These are phyloP conservation scores for Ligdia adustata DNA, from an alignment of 2,888 invertebrate species.

Conservation along the genomic window DNA sequence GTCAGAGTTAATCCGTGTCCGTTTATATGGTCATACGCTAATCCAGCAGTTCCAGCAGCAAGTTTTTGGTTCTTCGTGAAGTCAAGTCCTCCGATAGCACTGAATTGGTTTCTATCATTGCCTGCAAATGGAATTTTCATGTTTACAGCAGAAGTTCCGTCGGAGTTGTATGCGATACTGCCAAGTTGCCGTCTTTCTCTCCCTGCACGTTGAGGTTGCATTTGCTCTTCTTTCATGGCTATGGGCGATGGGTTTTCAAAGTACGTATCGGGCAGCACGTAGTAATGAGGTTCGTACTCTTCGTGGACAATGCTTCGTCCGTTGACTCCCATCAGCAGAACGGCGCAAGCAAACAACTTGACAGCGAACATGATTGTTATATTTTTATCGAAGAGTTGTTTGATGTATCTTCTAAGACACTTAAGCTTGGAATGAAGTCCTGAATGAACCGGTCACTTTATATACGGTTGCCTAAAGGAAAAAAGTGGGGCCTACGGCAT, in stretches of 20 bases:
- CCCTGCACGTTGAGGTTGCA: constrained; percentile 6
- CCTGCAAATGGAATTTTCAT: constrained; percentile 46
- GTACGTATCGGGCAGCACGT: not conserved
- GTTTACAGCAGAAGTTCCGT: constrained; percentile 38
- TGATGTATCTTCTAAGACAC: not conserved
- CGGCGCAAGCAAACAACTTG: constrained; percentile 7
- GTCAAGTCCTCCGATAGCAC: constrained; percentile 44
- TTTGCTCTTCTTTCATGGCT: constrained; percentile 7
- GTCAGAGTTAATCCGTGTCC: constrained; percentile 53
- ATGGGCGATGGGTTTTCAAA: constrained; percentile 1
- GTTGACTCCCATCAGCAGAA: constrained; percentile 11
- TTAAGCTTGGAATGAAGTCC: constrained; percentile 7
- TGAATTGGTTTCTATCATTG: constrained; percentile 44
- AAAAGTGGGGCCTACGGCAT: not conserved
- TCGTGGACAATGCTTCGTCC: constrained; percentile 8
- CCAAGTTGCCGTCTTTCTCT: constrained; percentile 41
- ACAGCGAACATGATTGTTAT: constrained; percentile 1
- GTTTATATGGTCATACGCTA: constrained; percentile 51
- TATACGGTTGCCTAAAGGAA: constrained; percentile 2
- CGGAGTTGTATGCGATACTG: constrained; percentile 40
- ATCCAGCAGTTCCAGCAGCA: constrained; percentile 45
- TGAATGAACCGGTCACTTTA: not conserved
- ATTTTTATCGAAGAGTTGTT: not conserved
- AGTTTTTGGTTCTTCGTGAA: constrained; percentile 35
- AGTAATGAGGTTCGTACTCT: constrained; percentile 5